Evolutionary conservation across 2,113 vertebrate species (phyloP), one percentile per base, ranked within the genome.

Genomic region (Theristicus caerulescens): DNA sequence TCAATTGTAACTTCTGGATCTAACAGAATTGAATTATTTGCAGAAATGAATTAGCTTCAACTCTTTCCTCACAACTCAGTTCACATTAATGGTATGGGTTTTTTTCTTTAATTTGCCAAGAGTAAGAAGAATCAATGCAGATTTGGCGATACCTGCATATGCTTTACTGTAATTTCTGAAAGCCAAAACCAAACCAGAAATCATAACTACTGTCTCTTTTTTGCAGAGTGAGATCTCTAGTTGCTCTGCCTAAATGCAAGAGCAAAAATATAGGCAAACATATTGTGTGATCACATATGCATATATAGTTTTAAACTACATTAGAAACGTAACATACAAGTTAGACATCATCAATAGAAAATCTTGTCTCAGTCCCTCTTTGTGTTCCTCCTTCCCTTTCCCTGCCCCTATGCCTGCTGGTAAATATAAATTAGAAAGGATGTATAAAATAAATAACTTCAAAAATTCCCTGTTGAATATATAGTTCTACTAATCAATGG

Each of bases 401-500:
- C 40, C 40, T 55, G 26, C 14, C 21, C 19, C 44, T 72, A 3
- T 81, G 16, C 76, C 91, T 88, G 42, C 42, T 81, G 74, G 83
- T 96, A 91, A 94, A 77, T 69, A 14, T 73, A 94, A 97, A 89
- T 95, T 92, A 82, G 58, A 82, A 94, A 92, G 34, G 25, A 62
- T 85, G 72, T 78, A 62, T 86, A 77, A 74, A 64, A 82, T 88
- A 93, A 82, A 65, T 86, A 94, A 82, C 87, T 83, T 90, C n/a
- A 46, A 57, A 93, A 92, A 91, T 82, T 76, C 38, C 49, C 61
- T 46, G 46, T 92, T 89, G 26, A 94, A 69, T 89, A 52, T 91
- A 81, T n/a, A 82, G 69, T 94, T 94, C 73, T 94, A 71, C 42
- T 94, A 96, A 98, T 98, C 94, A 94, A 82, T 98, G 86, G 21